A percentile compares a stretch with the other conserved stretches of the same genome.
Conservation (phyloP, 2,797 vertebrate species). For the Danio tinwini region DNA sequence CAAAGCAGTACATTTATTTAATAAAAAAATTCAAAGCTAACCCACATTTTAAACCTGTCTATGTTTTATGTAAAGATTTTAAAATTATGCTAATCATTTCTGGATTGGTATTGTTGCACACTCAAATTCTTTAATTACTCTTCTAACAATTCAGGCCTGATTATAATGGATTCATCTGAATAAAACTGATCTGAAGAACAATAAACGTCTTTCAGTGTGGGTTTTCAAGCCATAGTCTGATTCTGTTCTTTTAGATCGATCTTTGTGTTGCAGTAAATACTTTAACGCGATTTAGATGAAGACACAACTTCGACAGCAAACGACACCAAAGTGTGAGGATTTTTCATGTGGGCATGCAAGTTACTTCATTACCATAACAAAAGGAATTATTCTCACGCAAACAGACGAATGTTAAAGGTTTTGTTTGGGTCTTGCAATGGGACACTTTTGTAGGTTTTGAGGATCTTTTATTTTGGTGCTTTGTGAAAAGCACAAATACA, state of each 20-base stretch:
- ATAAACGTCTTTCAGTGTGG: conserved; percentile 39
- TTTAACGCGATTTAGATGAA: conserved; percentile 89
- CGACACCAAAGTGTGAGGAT: conserved; percentile 82
- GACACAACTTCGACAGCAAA: conserved; percentile 87
- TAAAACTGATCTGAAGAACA: conserved; percentile 39
- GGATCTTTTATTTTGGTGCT: conserved; percentile 12
- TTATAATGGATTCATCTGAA: conserved; percentile 41
- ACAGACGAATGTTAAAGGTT: conserved; percentile 80
- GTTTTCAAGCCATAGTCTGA: conserved; percentile 30
- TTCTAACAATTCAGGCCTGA: conserved; percentile 32
- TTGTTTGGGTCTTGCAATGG: conserved; percentile 21
- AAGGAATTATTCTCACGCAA: conserved; percentile 85
- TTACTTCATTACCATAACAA: conserved; percentile 88
- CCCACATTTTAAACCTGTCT: not conserved
- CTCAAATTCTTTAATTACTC: conserved; percentile 13
- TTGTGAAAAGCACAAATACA: conserved; percentile 15
- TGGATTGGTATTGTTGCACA: conserved; percentile 1
- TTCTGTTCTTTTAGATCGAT: conserved; percentile 37
- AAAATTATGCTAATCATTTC: not conserved
- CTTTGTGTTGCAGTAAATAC: conserved; percentile 69
- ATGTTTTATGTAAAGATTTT: not conserved
- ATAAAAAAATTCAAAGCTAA: not conserved
- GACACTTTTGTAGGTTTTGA: conserved; percentile 22
- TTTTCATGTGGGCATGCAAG: conserved; percentile 88
- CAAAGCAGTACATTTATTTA: not conserved